Evolutionary conservation across 1,140 invertebrate species (phyloP).

Genomic region (Drosophila elegans): DNA sequence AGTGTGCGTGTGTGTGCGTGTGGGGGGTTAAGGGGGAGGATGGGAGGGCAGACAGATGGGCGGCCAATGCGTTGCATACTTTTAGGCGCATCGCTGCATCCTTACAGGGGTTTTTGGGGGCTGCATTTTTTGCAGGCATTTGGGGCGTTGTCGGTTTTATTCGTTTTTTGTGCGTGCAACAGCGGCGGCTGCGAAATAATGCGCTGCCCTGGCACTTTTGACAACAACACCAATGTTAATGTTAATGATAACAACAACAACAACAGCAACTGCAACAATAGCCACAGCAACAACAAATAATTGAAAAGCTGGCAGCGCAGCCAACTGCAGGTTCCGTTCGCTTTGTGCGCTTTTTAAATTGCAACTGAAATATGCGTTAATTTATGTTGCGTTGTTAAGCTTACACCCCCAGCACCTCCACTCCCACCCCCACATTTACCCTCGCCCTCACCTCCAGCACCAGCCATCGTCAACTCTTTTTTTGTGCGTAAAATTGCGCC

Average conservation of each 20-base stretch:
- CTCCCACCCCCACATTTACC: background rate
- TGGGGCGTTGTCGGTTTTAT: slow-evolving; percentile 76
- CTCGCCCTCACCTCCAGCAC: background rate
- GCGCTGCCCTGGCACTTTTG: slow-evolving; percentile 66
- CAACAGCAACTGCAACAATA: slow-evolving; percentile 16
- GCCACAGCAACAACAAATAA: slow-evolving; percentile 52
- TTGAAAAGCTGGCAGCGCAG: slow-evolving; percentile 50
- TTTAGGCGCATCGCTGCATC: slow-evolving; percentile 71
- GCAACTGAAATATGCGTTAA: slow-evolving; percentile 81
- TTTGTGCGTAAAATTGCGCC: slow-evolving; percentile 60
- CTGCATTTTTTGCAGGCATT: slow-evolving; percentile 57
- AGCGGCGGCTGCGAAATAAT: slow-evolving; percentile 22
- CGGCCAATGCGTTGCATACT: slow-evolving; percentile 76
- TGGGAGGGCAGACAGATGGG: slow-evolving; percentile 54
- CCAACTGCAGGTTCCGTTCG: slow-evolving; percentile 54
- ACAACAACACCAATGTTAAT: slow-evolving; percentile 72
- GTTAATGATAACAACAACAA: slow-evolving; percentile 55
- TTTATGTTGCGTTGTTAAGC: slow-evolving; percentile 82
- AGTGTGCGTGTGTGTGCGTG: background rate
- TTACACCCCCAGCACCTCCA: slow-evolving; percentile 19
- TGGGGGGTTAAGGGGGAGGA: background rate
- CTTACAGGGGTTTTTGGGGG: slow-evolving; percentile 42
- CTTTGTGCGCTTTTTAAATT: slow-evolving; percentile 78
- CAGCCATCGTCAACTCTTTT: slow-evolving; percentile 25
- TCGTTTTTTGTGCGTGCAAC: slow-evolving; percentile 75